Evolutionary conservation across 2,797 vertebrate species (phyloP).

Genomic region (Basileuterus tristriatus): DNA sequence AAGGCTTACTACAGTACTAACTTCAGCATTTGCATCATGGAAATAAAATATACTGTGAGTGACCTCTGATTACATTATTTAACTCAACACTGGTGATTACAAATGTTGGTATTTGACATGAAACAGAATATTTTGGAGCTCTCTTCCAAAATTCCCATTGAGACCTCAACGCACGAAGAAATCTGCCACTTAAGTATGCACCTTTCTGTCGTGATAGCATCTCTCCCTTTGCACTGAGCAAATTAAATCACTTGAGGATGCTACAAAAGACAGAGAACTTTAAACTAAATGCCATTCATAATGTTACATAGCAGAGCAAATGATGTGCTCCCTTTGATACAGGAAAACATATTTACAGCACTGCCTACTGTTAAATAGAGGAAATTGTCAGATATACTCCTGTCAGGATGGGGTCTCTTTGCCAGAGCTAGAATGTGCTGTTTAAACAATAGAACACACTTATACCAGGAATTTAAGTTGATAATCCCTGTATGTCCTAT

Average conservation of each 20-base stretch:
- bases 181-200: constrained; percentile 57
- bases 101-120: constrained; percentile 15
- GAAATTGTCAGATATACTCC: constrained; percentile 58
- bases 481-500: not conserved
- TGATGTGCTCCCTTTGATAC: constrained; percentile 62
- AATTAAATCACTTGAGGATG: constrained; percentile 72
- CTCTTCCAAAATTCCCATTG: constrained; percentile 34
- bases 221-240: constrained; percentile 63
- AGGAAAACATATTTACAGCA: constrained; percentile 62
- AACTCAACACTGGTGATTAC: constrained; percentile 25
- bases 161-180: constrained; percentile 28
- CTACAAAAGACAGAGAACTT: constrained; percentile 68
- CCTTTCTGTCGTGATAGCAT: constrained; percentile 69
- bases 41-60: not conserved
- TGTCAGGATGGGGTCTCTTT: constrained; percentile 25
- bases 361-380: constrained; percentile 59
- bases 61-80: constrained; percentile 10
- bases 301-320: constrained; percentile 63
- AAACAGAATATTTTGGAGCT: constrained; percentile 39
- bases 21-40: not conserved
- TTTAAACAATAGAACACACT: constrained; percentile 19
- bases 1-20: not conserved
- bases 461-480: not conserved
- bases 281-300: constrained; percentile 72
- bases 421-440: not conserved